Percentiles rank a stretch among this genome's conserved stretches.
Evolutionary conservation across 2,797 vertebrate species (phyloP).

Genomic region (Lerista edwardsae): DNA sequence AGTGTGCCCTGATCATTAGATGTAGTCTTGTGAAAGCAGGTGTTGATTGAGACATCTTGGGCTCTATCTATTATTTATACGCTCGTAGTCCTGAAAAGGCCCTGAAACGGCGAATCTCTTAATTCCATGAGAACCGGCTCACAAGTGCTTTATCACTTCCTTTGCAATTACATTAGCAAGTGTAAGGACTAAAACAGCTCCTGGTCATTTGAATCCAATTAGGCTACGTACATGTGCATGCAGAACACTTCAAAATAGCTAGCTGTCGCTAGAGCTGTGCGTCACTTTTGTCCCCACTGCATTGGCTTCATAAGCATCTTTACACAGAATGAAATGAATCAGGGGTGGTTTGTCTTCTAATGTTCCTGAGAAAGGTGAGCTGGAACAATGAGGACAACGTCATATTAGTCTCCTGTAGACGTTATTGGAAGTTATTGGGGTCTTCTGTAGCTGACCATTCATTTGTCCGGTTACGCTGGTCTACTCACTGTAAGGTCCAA

Average conservation of each 20-base stretch:
- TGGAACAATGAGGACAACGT: conserved; percentile 46
- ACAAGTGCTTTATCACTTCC: conserved; percentile 16
- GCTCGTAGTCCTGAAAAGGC: conserved; percentile 22
- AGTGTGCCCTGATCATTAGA: conserved; percentile 31
- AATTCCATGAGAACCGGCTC: conserved; percentile 42
- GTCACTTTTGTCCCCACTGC: conserved; percentile 32
- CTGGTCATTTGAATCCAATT: conserved; percentile 63
- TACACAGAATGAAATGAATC: conserved; percentile 49
- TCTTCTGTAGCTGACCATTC: conserved; percentile 66
- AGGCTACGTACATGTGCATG: not conserved
- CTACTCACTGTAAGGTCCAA: conserved; percentile 49
- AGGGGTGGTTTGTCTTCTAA: conserved; percentile 51
- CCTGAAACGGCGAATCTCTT: not conserved
- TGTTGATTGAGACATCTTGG: conserved; percentile 53
- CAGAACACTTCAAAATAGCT: conserved; percentile 57
- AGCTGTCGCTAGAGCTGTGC: conserved; percentile 5
- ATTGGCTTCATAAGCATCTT: conserved; percentile 25
- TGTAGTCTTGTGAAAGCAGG: conserved; percentile 33
- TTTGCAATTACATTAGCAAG: conserved; percentile 17
- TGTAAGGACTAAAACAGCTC: conserved; percentile 27
- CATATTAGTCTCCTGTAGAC: conserved; percentile 58
- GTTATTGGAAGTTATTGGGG: conserved; percentile 57
- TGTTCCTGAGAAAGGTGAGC: conserved; percentile 53
- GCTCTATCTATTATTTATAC: conserved; percentile 56
- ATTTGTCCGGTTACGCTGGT: conserved; percentile 56